phyloP scores from a whole-genome alignment of 2,113 vertebrate species.

The Microcebus tavaratra region DNA sequence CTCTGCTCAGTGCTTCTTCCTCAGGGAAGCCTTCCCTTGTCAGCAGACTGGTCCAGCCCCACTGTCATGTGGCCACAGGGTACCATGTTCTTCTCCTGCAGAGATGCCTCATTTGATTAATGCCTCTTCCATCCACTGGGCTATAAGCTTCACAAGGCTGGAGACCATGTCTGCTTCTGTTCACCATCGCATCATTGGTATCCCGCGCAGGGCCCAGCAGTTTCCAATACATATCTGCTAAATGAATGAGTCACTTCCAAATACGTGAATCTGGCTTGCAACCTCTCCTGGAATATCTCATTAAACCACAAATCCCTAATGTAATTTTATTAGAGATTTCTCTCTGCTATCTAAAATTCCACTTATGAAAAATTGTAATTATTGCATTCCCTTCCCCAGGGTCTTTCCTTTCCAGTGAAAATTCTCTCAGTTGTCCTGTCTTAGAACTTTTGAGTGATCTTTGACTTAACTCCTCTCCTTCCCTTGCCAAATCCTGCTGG shows the following conservation, averaged over 20 bases:
- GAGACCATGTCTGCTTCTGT: background rate
- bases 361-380: background rate
- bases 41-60: background rate
- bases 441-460: background rate
- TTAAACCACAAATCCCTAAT: background rate
- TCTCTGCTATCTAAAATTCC: background rate
- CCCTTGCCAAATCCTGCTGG: background rate
- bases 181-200: background rate
- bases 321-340: background rate
- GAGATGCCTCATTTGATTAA: background rate
- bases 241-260: background rate
- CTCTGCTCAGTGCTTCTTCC: background rate
- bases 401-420: background rate
- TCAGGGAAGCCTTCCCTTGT: background rate
- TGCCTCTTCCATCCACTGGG: background rate
- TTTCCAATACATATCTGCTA: background rate
- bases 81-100: background rate
- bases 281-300: background rate
- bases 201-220: background rate
- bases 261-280: background rate
- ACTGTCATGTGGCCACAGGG: fast-evolving
- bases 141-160: background rate
- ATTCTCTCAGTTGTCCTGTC: background rate
- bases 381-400: background rate
- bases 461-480: background rate